Percentiles rank a stretch among this genome's conserved stretches.
These are phyloP conservation scores for Oreotragus oreotragus DNA, from an alignment of 2,113 vertebrate genomes.

Conservation along the genomic window DNA sequence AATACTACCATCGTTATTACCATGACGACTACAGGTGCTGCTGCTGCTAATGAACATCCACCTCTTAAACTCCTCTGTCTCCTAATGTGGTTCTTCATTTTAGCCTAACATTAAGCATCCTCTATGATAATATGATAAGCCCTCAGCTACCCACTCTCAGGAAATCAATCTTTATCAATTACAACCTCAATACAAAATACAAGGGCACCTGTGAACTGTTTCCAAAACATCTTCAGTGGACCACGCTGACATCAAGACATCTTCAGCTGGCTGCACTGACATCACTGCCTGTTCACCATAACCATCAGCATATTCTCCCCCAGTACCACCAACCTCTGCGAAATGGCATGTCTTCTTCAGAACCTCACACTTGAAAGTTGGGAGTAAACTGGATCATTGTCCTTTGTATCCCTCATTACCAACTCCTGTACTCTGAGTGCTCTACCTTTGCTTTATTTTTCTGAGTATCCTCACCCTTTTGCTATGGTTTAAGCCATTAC, in stretches of 20 bases:
- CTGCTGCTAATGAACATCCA: fast-evolving
- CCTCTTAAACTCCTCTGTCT: not conserved
- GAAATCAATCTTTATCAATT: not conserved
- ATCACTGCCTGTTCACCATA: not conserved
- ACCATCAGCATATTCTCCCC: not conserved
- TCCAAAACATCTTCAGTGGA: not conserved
- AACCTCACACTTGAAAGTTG: not conserved
- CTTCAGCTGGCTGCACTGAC: not conserved
- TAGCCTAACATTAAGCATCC: not conserved
- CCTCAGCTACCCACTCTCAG: not conserved
- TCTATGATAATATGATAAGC: not conserved
- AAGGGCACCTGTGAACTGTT: not conserved
- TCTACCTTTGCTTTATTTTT: not conserved
- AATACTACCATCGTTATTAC: not conserved
- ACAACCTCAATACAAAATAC: fast-evolving
- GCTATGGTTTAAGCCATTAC: not conserved
- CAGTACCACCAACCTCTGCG: not conserved
- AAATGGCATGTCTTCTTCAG: fast-evolving
- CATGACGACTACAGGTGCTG: not conserved
- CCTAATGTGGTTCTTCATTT: not conserved
- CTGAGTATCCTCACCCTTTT: not conserved
- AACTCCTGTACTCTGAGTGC: too few relatives aligned
- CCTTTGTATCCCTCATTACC: not conserved
- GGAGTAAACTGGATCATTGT: not conserved
- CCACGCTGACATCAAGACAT: not conserved